Evolutionary conservation across 1,140 invertebrate species (phyloP).

Genomic region (Megalonaias nervosa): DNA sequence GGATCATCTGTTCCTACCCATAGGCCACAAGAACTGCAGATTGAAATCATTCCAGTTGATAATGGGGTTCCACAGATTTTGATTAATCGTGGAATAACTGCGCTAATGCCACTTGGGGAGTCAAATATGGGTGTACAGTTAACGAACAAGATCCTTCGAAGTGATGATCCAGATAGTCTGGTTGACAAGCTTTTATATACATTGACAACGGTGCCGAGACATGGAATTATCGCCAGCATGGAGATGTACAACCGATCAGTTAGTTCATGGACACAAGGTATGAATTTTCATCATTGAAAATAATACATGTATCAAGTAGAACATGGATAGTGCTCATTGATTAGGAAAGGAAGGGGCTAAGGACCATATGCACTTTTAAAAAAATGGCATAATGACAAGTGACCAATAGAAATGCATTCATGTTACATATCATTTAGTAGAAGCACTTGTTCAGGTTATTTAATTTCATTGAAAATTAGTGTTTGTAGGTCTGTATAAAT

Average conservation of each 20-base stretch:
- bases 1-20: conserved; percentile 55
- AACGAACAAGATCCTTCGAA: conserved; percentile 55
- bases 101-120: conserved; percentile 47
- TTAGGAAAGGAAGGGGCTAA: no score
- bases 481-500: no score
- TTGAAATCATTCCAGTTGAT: conserved; percentile 69
- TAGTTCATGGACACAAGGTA: conserved; percentile 71
- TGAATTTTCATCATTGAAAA: conserved; percentile 9
- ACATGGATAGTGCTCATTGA: no score
- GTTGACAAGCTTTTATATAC: conserved; percentile 56
- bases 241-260: conserved; percentile 51
- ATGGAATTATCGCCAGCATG: conserved; percentile 65
- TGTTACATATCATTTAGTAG: no score
- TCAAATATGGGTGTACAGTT: conserved; percentile 60
- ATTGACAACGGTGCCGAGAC: conserved; percentile 61
- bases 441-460: no score
- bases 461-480: no score
- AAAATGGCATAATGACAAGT: no score
- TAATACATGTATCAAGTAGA: no score
- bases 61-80: conserved; percentile 65
- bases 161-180: conserved; percentile 68
- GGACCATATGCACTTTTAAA: no score
- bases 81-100: conserved; percentile 62
- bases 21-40: conserved; percentile 62
- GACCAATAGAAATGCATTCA: no score